Base-by-base conservation (phyloP, 2,113 vertebrate genomes). In the Fulica atra region DNA sequence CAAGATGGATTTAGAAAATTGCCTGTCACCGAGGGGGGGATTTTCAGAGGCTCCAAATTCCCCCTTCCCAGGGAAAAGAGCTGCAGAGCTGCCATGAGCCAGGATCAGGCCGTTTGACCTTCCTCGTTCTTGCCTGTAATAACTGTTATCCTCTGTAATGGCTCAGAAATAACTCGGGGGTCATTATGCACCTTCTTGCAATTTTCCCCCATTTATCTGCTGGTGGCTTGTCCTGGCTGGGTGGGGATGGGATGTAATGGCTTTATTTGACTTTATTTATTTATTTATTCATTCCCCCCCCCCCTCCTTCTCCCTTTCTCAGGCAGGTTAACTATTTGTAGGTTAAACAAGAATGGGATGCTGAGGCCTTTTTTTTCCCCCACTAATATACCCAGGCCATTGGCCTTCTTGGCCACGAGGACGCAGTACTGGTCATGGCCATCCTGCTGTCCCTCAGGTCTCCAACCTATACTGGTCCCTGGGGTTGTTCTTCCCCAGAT, bases 131-230 rank as follows among this genome's bases (percentile, higher is more conserved):
- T 83, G 90, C 51, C 80, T 9, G 3, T 96, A 91, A 97, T 97
- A 91, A 89, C 94, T 53, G 95, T 97, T 92, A 96, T 97, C 94
- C 97, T 84, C 95, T 81, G 60, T 88, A 94, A 94, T 95, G 61
- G 2, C 94, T 94, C 28, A 13, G 92, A 97, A 96, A 97, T 95
- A 66, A 89, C 77, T 78, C 23, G 14, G 53, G 56, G 56, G 79
- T 92, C 95, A 40, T 93, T 73, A 81, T 3, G 26, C 92, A 86
- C 77, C 93, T 93, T 85, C 20, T 17, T 51, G 88, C 93, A 64
- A 64, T 78, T 86, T 92, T 33, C 42, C 21, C 69, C 91, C 93
- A 69, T 96, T 97, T 95, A 57, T 86, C 89, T 54, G 48, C 4
- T 5, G 48, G 74, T 13, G 72, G 56, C 53, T 73, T 50, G 56